A percentile compares a stretch with the other conserved stretches of the same genome.
Evolutionary conservation across 1,140 invertebrate species (phyloP).

Genomic region (Drosophila parvula): DNA sequence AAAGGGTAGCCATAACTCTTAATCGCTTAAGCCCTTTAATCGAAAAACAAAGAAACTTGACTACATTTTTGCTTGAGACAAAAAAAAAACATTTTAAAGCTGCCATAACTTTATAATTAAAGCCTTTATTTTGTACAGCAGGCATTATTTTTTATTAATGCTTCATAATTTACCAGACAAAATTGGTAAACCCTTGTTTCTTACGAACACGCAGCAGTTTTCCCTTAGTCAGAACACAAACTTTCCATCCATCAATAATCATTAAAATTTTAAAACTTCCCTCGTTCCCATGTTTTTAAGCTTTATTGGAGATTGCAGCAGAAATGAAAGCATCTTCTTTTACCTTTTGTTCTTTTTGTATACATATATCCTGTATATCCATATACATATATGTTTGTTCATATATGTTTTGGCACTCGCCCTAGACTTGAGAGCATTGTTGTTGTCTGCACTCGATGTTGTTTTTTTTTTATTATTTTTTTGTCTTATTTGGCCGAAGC

Average conservation of each 20-base stretch:
- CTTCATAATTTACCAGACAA: slow-evolving; percentile 15
- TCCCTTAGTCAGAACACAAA: slow-evolving; percentile 14
- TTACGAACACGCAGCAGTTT: slow-evolving; percentile 10
- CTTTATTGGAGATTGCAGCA: slow-evolving; percentile 45
- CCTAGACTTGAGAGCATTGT: slow-evolving; percentile 39
- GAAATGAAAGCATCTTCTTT: slow-evolving; percentile 37
- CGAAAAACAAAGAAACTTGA: too few species aligned
- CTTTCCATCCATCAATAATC: slow-evolving; percentile 37
- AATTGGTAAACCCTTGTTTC: slow-evolving; percentile 12
- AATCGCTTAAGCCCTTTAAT: slow-evolving; percentile 3
- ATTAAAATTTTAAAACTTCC: slow-evolving; percentile 49
- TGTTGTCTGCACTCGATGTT: slow-evolving; percentile 22
- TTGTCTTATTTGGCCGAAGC: slow-evolving; percentile 21
- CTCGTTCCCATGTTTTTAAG: slow-evolving; percentile 36
- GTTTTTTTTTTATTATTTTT: background rate
- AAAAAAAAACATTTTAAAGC: background rate
- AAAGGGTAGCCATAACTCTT: background rate
- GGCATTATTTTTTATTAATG: slow-evolving; percentile 35
- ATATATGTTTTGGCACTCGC: slow-evolving; percentile 48
- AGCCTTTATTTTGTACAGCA: slow-evolving; percentile 11
- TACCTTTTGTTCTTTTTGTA: background rate
- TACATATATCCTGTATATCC: background rate
- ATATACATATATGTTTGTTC: slow-evolving; percentile 12
- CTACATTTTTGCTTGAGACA: background rate
- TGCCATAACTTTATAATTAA: slow-evolving; percentile 26